Evolutionary conservation across 2,797 vertebrate genomes (phyloP), one percentile per base, ranked within the genome.

Genomic region (Squalus acanthias): DNA sequence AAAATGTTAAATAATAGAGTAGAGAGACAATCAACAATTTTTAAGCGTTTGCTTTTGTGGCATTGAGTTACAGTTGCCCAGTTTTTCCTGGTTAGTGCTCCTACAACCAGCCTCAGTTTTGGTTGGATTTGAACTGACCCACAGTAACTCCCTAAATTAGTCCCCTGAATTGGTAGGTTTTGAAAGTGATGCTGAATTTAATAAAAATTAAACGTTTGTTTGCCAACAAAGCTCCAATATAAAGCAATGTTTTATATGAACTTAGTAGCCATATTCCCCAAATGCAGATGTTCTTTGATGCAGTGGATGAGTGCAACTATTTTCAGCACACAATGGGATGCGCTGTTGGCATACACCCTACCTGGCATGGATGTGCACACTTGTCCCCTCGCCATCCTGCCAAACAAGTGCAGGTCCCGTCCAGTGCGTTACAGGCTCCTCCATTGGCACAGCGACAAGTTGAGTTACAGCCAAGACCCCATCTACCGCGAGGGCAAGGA

Each of bases 381-480:
- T 98, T 98, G n/a, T 98, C 97, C 63, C 99, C 99, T 93, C 98
- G 99, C 99, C 99, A 99, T 53, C 99, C 99, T 0, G 99, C 98
- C 0, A 98, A 97, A 96, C 99, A 99, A 33, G 98, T 99, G 74
- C 99, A 99, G 29, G 96, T 98, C 94, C 99, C 99, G 17, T 98
- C 98, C 96, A 99, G 96, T n/a, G 98, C 98, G 74, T 98, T 98
- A 96, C 99, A 99, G 0, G 99, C 98, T 0, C 98, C 99, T 76
- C 98, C 98, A 0, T 99, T 99, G 13, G 98, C 98, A 97, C 99
- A 99, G 74, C 97, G 98, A 96, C 99, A 99, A 4, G 98, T 99
- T 87, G 98, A 97, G 97, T 99, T 99, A 96, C 99, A 99, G 97
- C 98, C 98, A 97, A 99, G 98, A 96, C 99, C 99, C 99, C 99